phyloP scores from a whole-genome alignment of 2,113 vertebrate genomes.

The Barbus barbus region DNA sequence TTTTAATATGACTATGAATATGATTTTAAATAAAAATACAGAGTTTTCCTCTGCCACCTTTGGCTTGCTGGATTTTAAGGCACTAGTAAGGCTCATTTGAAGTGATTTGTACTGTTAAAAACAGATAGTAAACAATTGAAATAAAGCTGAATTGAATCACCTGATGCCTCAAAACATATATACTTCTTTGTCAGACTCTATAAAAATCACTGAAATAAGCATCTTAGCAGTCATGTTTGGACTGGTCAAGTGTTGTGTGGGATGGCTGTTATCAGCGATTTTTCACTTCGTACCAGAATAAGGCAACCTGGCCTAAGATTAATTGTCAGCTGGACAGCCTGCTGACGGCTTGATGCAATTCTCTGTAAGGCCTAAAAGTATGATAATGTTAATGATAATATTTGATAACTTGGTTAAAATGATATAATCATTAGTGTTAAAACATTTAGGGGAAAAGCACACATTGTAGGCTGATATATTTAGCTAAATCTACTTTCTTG shows the following conservation, averaged over 20 bases:
- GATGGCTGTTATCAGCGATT: conserved; percentile 39
- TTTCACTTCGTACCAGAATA: conserved; percentile 31
- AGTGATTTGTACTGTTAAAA: background rate
- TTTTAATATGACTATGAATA: too few relatives aligned
- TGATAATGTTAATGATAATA: background rate
- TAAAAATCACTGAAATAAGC: too few relatives aligned
- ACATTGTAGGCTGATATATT: background rate
- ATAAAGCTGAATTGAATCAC: too few relatives aligned
- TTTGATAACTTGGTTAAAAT: background rate
- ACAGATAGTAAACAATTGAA: too few relatives aligned
- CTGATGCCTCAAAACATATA: background rate
- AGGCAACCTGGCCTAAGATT: conserved; percentile 28
- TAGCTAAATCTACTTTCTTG: background rate
- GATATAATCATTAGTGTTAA: background rate
- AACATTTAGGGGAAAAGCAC: background rate
- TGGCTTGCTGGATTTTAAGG: background rate
- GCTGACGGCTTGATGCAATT: conserved; percentile 1
- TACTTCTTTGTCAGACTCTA: conserved; percentile 19
- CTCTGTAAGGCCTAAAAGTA: background rate
- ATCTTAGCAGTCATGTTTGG: conserved; percentile 28
- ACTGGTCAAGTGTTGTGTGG: conserved; percentile 49
- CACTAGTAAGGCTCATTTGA: background rate
- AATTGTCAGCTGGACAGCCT: background rate
- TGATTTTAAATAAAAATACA: too few relatives aligned
- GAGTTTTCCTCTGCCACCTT: background rate